A percentile compares a stretch with the other conserved stretches of the same genome.
phyloP scores from a whole-genome alignment of 2,797 vertebrate species.

The Simalia tracyae region DNA sequence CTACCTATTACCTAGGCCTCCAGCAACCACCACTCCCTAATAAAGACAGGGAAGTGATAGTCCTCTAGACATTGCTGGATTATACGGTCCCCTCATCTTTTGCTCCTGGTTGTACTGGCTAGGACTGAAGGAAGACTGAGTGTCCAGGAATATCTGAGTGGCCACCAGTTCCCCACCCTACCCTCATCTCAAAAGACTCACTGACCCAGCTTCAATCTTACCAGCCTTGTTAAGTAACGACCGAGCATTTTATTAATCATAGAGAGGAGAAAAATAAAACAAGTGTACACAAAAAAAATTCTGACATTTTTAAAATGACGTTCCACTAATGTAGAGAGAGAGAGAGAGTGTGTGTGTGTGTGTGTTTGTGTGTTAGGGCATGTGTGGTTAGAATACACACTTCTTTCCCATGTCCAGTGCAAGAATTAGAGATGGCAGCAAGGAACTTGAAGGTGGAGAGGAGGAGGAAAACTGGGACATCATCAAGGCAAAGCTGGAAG shows the following conservation, averaged over 20 bases:
- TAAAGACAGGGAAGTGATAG: background rate
- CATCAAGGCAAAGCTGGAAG: background rate
- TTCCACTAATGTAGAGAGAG: background rate
- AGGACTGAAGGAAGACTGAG: background rate
- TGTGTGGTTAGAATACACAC: background rate
- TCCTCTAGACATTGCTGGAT: background rate
- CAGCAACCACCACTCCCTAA: background rate
- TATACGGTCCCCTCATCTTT: background rate
- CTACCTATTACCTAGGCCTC: too few relatives aligned
- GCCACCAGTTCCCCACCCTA: too few relatives aligned
- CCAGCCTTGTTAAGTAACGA: background rate
- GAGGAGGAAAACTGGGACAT: background rate
- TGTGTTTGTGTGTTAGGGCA: background rate
- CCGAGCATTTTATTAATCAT: slow-evolving; percentile 28
- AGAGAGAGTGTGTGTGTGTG: background rate
- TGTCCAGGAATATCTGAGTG: background rate
- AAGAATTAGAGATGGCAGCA: background rate
- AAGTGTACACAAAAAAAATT: background rate
- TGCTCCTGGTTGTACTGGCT: background rate
- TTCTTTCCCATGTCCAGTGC: background rate
- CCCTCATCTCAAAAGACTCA: background rate
- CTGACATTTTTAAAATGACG: slow-evolving; percentile 21
- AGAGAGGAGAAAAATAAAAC: background rate
- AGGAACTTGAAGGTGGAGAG: background rate
- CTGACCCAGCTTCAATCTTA: background rate